These are phyloP conservation scores for Oceanites oceanicus DNA, from an alignment of 2,113 vertebrate genomes.

Conservation along the genomic window DNA sequence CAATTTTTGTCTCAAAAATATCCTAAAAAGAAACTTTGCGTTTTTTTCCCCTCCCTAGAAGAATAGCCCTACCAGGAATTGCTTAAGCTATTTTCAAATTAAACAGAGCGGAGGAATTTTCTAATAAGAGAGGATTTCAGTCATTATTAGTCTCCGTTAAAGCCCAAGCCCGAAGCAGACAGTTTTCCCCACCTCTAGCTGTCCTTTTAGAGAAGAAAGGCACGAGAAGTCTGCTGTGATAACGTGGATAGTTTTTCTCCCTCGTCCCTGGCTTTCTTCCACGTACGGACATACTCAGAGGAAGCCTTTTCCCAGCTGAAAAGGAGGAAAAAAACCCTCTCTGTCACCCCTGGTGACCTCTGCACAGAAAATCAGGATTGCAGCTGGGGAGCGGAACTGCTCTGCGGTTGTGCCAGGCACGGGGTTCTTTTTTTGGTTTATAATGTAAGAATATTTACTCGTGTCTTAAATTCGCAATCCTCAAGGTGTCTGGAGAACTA, in stretches of 20 bases:
- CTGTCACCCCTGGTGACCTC: neutral
- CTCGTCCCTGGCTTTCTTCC: neutral
- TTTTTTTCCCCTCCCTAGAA: neutral
- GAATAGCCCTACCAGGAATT: neutral
- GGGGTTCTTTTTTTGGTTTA: fast-evolving
- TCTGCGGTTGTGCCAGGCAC: fast-evolving
- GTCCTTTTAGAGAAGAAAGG: neutral
- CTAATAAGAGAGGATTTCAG: neutral
- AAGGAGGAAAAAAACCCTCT: neutral
- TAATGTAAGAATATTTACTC: neutral
- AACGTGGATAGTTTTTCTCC: neutral
- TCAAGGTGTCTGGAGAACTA: neutral
- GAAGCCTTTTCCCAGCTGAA: neutral
- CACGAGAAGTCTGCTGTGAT: fast-evolving
- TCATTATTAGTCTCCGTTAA: neutral
- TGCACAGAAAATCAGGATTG: neutral
- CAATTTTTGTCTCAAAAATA: neutral
- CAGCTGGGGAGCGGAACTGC: neutral
- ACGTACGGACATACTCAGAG: neutral
- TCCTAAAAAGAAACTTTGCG: neutral
- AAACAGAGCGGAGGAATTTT: neutral
- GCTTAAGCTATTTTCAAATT: neutral
- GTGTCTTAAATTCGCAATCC: neutral
- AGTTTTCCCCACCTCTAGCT: neutral
- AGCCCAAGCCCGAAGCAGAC: neutral